These are phyloP conservation scores for Cladorhizidae sp. DNA, from an alignment of 37 sponge, comb jelly and placozoan species.

Conservation along the genomic window DNA sequence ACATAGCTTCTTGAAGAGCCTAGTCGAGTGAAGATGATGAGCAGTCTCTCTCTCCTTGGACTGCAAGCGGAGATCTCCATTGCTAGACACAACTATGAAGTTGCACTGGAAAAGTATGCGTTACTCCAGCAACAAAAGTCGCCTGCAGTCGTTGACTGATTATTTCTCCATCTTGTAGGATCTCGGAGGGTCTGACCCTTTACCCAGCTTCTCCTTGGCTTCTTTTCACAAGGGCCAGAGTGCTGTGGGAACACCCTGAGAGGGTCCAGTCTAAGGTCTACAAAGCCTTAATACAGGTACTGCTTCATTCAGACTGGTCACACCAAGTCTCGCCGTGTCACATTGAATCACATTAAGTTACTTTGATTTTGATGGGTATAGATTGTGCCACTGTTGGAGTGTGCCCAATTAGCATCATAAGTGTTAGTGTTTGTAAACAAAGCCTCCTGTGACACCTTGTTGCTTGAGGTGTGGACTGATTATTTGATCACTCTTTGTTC, in stretches of 20 bases:
- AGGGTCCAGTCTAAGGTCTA: constrained; percentile 21
- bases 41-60: neutral
- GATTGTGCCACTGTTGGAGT: neutral
- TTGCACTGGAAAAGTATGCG: constrained; percentile 18
- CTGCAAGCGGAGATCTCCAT: constrained; percentile 23
- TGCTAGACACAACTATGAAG: constrained; percentile 10
- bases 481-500: too few relatives aligned
- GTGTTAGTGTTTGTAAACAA: neutral
- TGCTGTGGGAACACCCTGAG: constrained; percentile 30
- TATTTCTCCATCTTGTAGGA: too few relatives aligned
- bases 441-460: too few relatives aligned
- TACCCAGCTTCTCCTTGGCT: constrained; percentile 6
- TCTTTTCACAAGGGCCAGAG: constrained; percentile 23
- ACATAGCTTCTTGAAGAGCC: constrained; percentile 7
- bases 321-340: too few relatives aligned
- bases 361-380: neutral
- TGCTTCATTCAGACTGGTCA: too few relatives aligned
- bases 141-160: too few relatives aligned
- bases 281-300: constrained; percentile 38
- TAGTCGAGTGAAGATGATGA: neutral
- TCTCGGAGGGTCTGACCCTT: constrained; percentile 14
- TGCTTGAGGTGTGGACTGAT: too few relatives aligned
- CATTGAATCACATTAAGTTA: too few relatives aligned
- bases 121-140: too few relatives aligned
- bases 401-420: constrained; percentile 1